phyloP scores from a whole-genome alignment of 2,797 vertebrate species.

The Mormyrops boulengeri region DNA sequence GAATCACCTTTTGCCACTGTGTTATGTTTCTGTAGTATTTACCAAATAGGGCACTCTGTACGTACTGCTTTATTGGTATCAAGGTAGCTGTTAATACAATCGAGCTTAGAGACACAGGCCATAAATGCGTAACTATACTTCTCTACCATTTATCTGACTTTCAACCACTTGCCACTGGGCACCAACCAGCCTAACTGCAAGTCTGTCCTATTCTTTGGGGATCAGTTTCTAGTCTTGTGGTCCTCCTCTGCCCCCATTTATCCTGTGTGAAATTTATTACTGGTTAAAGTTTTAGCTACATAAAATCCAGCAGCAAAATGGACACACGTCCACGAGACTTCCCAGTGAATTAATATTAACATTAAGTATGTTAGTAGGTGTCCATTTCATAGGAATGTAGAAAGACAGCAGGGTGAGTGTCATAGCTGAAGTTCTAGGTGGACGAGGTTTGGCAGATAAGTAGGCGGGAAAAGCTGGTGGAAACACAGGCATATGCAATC shows the following conservation, averaged over 20 bases:
- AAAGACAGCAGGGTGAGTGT: background rate
- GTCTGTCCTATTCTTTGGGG: background rate
- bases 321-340: background rate
- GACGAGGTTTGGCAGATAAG: background rate
- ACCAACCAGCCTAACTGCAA: background rate
- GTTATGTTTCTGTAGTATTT: background rate
- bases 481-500: background rate
- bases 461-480: background rate
- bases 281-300: background rate
- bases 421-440: background rate
- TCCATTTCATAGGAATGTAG: background rate
- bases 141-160: background rate
- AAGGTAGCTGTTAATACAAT: background rate
- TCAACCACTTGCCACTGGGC: background rate
- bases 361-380: background rate
- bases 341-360: background rate
- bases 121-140: background rate
- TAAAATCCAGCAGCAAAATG: background rate
- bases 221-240: background rate
- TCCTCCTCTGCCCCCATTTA: background rate
- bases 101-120: background rate
- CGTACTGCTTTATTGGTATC: background rate
- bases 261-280: background rate
- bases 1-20: background rate
- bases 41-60: background rate